Conservation (phyloP, 2,888 invertebrate species). For the Halictus ligatus region DNA sequence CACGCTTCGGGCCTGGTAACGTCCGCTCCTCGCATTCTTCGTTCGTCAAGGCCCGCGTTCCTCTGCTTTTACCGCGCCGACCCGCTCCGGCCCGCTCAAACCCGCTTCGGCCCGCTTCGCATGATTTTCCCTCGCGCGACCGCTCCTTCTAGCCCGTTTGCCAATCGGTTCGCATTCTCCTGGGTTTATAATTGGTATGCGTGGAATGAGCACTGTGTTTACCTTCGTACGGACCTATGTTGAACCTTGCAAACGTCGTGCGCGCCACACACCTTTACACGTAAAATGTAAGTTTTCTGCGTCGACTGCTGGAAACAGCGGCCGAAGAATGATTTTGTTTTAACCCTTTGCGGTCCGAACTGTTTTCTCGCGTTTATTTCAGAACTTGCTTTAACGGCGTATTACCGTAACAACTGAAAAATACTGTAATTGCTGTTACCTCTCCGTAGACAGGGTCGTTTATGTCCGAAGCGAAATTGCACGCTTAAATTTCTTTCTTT, state of each 20-base stretch:
- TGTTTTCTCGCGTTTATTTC: neutral
- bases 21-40: slow-evolving; percentile 41
- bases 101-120: neutral
- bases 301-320: neutral
- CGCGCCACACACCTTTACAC: neutral
- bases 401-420: neutral
- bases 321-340: neutral
- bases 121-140: neutral
- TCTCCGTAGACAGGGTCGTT: no score
- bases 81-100: neutral
- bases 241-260: neutral
- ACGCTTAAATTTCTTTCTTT: no score
- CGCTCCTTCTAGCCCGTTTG: neutral
- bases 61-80: slow-evolving; percentile 7
- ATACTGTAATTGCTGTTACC: neutral
- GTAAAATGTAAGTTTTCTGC: neutral
- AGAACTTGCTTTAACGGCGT: neutral
- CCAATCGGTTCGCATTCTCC: neutral
- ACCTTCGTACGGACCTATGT: neutral
- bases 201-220: neutral
- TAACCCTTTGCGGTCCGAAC: neutral
- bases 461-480: no score
- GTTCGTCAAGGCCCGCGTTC: slow-evolving; percentile 10
- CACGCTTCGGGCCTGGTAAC: slow-evolving; percentile 52
- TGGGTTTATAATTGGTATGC: slow-evolving; percentile 18